Base-by-base conservation (phyloP, 2,113 vertebrate genomes). In the Pholis gunnellus region DNA sequence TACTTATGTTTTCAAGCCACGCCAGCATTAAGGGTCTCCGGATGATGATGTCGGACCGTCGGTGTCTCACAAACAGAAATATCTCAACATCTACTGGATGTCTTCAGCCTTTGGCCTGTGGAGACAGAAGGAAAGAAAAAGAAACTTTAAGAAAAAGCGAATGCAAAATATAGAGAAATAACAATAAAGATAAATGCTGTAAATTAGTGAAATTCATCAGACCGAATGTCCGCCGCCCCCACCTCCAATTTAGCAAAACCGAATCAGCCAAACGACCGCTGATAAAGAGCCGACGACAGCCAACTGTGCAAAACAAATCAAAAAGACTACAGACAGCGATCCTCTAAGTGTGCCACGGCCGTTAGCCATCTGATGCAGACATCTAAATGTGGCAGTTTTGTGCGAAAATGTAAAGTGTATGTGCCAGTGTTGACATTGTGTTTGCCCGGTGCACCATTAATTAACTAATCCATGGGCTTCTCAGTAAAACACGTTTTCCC, bases 391-490 rank as follows among this genome's bases (percentile, higher is more conserved):
- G 42, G 20, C 18, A 2, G 40, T 46, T 73, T 31, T 44, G 56
- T 15, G 50, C 20, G 8, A n/a, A 63, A 6, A 25, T 36, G 27
- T 60, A 60, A 60, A 22, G 20, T 63, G 1, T 17, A 3, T 17
- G 17, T 31, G 38, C 7, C 34, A n/a, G 22, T 14, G 11, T 42
- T 65, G 44, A 46, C 44, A 46, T 46, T 17, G 46, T 48, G 46
- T 48, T 48, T 25, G 63, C 9, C 31, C 18, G 18, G 9, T n/a
- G 20, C 40, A 7, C 15, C 61, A 9, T 38, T 42, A 67, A 44
- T 83, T 18, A 73, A 66, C 3, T 31, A 29, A 20, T 52, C 56
- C 22, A 72, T 8, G 61, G 44, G 54, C 61, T 40, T 61, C 27
- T 78, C 2, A 44, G 69, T 22, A 10, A 56, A 64, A 79, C 22